Evolutionary conservation across 64 coral and sea anemone genomes (phyloP).

Genomic region (Stylophora pistillata): DNA sequence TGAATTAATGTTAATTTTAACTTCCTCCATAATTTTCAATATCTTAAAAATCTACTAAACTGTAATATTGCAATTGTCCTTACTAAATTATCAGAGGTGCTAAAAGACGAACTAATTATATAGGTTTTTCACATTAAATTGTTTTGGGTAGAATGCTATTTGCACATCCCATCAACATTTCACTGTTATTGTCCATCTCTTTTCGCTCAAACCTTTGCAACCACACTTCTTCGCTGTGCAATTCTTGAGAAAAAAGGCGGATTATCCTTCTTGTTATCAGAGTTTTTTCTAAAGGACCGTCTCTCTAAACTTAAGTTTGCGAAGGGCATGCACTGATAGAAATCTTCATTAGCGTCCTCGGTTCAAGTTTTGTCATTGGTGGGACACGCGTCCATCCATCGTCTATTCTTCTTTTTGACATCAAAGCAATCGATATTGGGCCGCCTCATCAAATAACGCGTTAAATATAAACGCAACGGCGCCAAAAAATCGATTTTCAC

Average conservation of each 20-base stretch:
- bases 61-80: background rate
- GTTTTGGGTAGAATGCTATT: background rate
- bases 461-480: background rate
- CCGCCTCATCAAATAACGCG: background rate
- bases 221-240: background rate
- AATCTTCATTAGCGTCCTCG: background rate
- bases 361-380: background rate
- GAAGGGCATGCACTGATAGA: background rate
- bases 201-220: background rate
- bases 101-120: slow-evolving; percentile 1
- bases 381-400: background rate
- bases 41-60: background rate
- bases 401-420: background rate
- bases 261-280: background rate
- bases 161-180: background rate
- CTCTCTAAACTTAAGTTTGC: background rate
- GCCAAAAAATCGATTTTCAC: slow-evolving; percentile 1
- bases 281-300: background rate
- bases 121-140: background rate
- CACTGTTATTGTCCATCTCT: no score
- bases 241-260: background rate
- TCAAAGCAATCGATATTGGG: background rate
- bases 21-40: background rate
- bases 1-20: background rate
- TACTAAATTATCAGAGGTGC: slow-evolving; percentile 14